Evolutionary conservation across 2,113 vertebrate genomes (phyloP), one percentile per base, ranked within the genome.

Genomic region (Austrofundulus limnaeus): DNA sequence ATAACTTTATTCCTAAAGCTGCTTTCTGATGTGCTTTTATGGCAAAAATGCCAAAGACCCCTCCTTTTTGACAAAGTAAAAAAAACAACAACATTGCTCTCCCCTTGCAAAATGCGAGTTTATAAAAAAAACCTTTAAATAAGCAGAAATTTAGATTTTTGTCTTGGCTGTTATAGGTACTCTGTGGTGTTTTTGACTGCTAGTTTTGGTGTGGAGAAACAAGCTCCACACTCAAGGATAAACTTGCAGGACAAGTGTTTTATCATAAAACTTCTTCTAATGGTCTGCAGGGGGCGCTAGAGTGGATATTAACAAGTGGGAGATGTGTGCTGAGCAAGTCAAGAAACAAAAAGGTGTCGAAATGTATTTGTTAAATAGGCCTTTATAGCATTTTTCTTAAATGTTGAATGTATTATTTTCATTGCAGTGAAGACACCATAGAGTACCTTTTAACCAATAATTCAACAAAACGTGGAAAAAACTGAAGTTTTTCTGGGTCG

Each of bases 11-110:
- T 72, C 52, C 52, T 78, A 38, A 66, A 72, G 58, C 50, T 77
- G 66, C 70, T 74, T 69, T 63, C 15, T 72, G 61, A 73, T 66
- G 10, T 58, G 24, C 59, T 82, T 74, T 66, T 54, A 50, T 70
- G 73, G 72, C 77, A 70, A 67, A 72, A 71, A 50, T 53, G 53
- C 79, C 79, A 86, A 80, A 85, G 74, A 83, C 23, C 64, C 61
- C 43, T 43, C 0, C 23, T 21, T 31, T 66, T 54, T n/a, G 46
- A 19, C 5, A 16, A 46, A 75, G 15, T 39, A 7, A 43, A 16
- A 39, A 19, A n/a, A 7, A 8, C 4, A 41, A n/a, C 5, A 31
- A n/a, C 15, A 15, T 2, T 20, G 15, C 39, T 45, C 10, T 31
- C 15, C 16, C 17, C 50, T 25, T 11, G 16, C 24, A 31, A 28